A percentile compares a stretch with the other conserved stretches of the same genome.
Evolutionary conservation across 2,113 vertebrate species (phyloP).

Genomic region (Chaetura pelagica): DNA sequence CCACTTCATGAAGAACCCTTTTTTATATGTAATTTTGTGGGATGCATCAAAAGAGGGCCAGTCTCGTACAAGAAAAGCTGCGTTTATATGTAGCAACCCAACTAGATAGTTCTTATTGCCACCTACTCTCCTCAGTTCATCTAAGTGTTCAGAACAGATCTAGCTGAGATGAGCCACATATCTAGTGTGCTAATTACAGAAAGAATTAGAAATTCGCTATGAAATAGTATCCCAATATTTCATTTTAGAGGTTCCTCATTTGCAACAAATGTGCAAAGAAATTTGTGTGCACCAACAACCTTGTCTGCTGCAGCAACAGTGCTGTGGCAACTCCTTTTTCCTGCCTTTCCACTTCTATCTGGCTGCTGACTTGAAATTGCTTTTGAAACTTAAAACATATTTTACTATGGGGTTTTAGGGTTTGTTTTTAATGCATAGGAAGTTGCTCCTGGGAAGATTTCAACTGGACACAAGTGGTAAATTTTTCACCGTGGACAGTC

Average conservation of each 20-base stretch:
- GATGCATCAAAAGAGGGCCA: not conserved
- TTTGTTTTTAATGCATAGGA: not conserved
- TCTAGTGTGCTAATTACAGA: not conserved
- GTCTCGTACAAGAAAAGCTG: fast-evolving
- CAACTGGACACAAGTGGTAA: no score
- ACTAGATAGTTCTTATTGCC: not conserved
- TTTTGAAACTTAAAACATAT: not conserved
- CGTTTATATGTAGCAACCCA: not conserved
- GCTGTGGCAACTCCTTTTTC: not conserved
- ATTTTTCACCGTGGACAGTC: no score
- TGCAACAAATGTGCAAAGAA: not conserved
- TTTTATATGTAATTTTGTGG: not conserved
- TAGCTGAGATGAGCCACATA: not conserved
- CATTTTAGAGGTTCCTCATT: not conserved
- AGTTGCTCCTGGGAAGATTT: no score
- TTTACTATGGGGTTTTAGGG: not conserved
- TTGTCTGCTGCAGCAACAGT: not conserved
- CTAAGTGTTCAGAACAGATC: not conserved
- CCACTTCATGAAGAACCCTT: not conserved
- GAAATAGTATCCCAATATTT: not conserved
- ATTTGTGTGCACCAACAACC: not conserved
- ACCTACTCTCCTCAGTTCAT: not conserved
- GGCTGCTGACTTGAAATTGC: not conserved
- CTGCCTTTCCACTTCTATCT: not conserved
- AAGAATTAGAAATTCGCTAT: not conserved